Percentiles rank a stretch among this genome's conserved stretches.
phyloP scores from a whole-genome alignment of 2,113 vertebrate species.

The Drymodes brunneopygia region DNA sequence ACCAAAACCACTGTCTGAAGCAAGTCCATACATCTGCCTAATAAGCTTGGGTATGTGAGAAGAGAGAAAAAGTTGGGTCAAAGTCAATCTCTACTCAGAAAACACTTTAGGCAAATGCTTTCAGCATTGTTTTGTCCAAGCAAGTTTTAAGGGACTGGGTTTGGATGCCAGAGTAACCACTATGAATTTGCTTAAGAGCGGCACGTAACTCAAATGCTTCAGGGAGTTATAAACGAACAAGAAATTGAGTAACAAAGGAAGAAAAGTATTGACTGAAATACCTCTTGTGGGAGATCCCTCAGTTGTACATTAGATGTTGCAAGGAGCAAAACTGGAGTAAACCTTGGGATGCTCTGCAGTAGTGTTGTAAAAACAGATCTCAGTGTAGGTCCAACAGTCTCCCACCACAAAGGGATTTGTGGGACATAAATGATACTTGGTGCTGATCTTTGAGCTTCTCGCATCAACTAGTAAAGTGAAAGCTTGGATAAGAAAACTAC shows the following conservation, averaged over 20 bases:
- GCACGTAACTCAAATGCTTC: neutral
- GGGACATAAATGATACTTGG: constrained; percentile 93
- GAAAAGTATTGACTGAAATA: neutral
- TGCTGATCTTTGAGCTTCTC: constrained; percentile 86
- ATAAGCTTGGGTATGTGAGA: neutral
- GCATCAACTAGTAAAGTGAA: constrained; percentile 77
- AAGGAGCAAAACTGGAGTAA: constrained; percentile 88
- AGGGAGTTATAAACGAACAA: neutral
- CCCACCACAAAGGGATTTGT: constrained; percentile 91
- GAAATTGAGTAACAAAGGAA: neutral
- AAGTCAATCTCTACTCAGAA: neutral
- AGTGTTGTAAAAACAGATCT: constrained; percentile 86
- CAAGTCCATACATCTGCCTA: neutral
- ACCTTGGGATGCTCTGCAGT: constrained; percentile 85
- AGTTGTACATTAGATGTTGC: constrained; percentile 81
- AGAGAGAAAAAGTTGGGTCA: neutral
- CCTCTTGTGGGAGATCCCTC: constrained; percentile 67
- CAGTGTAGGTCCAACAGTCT: constrained; percentile 79
- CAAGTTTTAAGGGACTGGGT: neutral
- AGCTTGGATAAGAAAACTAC: neutral
- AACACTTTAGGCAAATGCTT: neutral
- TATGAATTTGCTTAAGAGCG: neutral
- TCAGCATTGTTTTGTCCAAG: neutral
- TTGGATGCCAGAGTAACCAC: neutral
- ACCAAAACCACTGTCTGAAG: neutral